A percentile compares a stretch with the other conserved stretches of the same genome.
phyloP scores from a whole-genome alignment of 2,797 vertebrate genomes.

The Trachops cirrhosus region DNA sequence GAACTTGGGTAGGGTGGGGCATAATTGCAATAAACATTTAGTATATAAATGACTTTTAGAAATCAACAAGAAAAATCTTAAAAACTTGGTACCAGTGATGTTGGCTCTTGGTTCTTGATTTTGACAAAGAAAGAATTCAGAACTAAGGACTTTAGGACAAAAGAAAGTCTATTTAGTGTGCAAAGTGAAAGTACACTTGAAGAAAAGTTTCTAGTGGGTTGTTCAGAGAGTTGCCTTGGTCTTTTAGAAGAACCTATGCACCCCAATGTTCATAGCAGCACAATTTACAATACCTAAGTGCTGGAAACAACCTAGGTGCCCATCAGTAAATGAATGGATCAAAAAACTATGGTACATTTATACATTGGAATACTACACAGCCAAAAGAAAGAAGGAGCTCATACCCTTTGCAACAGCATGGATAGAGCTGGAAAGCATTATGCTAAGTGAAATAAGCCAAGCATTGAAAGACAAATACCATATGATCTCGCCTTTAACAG shows the following conservation, averaged over 20 bases:
- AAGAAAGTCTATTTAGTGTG: neutral
- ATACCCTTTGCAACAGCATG: no score
- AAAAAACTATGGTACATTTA: no score
- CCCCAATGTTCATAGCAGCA: no score
- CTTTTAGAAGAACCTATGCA: neutral
- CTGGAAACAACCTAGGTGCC: no score
- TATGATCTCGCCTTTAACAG: no score
- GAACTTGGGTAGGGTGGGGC: neutral
- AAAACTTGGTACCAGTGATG: neutral
- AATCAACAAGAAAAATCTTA: neutral
- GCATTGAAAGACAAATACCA: no score
- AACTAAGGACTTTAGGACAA: neutral
- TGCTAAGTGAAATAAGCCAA: no score
- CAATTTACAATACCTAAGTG: no score
- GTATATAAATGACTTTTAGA: neutral
- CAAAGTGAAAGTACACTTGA: neutral
- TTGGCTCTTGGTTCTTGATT: neutral
- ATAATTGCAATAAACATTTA: slow-evolving; percentile 12
- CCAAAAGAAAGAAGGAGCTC: no score
- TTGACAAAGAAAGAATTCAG: neutral
- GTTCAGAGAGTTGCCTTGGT: neutral
- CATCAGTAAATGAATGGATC: no score
- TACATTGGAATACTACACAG: no score
- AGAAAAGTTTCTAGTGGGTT: neutral
- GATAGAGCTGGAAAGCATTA: no score